phyloP scores from a whole-genome alignment of 2,797 vertebrate genomes.

The Malacoraja senta region DNA sequence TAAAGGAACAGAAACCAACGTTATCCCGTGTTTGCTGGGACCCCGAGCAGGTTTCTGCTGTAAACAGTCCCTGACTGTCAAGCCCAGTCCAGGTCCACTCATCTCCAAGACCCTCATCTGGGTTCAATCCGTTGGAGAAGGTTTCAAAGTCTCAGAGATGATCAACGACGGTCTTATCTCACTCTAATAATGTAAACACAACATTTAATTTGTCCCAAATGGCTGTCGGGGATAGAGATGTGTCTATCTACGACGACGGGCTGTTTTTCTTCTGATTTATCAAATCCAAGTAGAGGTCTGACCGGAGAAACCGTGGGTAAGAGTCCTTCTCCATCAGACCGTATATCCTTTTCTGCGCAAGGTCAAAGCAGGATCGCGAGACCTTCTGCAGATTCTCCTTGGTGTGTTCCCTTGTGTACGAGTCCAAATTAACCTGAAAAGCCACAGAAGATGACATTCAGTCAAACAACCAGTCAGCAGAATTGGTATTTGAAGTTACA shows the following conservation, averaged over 20 bases:
- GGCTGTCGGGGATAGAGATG: slow-evolving; percentile 39
- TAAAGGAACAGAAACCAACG: slow-evolving; percentile 32
- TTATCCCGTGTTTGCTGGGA: slow-evolving; percentile 50
- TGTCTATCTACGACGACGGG: slow-evolving; percentile 62
- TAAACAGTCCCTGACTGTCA: slow-evolving; percentile 70
- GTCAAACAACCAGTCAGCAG: not conserved
- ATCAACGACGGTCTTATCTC: slow-evolving; percentile 36
- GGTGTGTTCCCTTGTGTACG: slow-evolving; percentile 87
- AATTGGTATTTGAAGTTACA: slow-evolving; percentile 9
- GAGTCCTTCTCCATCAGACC: slow-evolving; percentile 98
- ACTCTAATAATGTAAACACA: not conserved
- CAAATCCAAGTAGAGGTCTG: slow-evolving; percentile 91
- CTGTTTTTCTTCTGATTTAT: slow-evolving; percentile 87
- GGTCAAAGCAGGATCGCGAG: slow-evolving; percentile 81
- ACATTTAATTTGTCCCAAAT: slow-evolving; percentile 53
- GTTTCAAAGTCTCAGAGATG: slow-evolving; percentile 41
- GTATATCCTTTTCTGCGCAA: slow-evolving; percentile 88
- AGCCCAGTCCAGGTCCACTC: not conserved
- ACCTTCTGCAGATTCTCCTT: slow-evolving; percentile 90
- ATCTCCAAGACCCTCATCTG: slow-evolving; percentile 21
- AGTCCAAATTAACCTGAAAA: slow-evolving; percentile 86
- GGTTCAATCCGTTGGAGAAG: slow-evolving; percentile 31
- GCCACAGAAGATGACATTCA: not conserved
- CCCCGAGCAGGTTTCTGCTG: slow-evolving; percentile 44
- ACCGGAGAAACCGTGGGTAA: slow-evolving; percentile 91